Evolutionary conservation across 2,888 invertebrate genomes (phyloP).

Genomic region (Trissolcus brochymenae): DNA sequence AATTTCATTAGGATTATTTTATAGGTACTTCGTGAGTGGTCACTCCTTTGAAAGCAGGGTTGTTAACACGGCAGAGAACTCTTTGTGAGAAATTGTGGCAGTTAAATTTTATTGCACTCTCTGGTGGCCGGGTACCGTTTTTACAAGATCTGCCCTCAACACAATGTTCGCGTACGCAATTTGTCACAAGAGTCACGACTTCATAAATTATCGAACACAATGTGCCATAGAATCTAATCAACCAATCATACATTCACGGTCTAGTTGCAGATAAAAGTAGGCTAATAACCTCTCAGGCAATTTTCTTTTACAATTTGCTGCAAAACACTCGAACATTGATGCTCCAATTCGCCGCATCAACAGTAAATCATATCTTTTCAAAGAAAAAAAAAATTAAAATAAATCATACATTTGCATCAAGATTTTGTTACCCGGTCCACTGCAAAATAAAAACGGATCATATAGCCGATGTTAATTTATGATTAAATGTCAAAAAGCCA

Average conservation of each 20-base stretch:
- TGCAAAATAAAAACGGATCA: constrained; percentile 27
- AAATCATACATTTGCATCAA: not conserved
- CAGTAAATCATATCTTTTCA: not conserved
- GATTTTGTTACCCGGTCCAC: constrained; percentile 18
- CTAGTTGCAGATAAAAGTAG: constrained; percentile 59
- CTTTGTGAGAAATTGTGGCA: constrained; percentile 60
- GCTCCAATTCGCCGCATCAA: not conserved
- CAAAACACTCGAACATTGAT: not conserved
- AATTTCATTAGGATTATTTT: constrained; percentile 47
- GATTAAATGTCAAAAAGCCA: constrained; percentile 35
- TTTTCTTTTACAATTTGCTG: constrained; percentile 29
- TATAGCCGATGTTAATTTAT: constrained; percentile 50
- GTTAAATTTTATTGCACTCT: constrained; percentile 72
- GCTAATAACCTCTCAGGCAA: constrained; percentile 47
- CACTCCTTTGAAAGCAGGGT: constrained; percentile 34
- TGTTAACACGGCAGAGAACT: constrained; percentile 65
- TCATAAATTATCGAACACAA: constrained; percentile 70
- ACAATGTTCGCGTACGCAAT: constrained; percentile 74
- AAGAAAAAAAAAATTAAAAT: not conserved
- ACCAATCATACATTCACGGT: constrained; percentile 62
- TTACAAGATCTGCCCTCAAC: constrained; percentile 67
- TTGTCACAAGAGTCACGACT: constrained; percentile 72
- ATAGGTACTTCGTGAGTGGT: constrained; percentile 37
- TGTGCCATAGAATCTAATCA: constrained; percentile 58
- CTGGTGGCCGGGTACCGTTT: constrained; percentile 66